Conservation (phyloP, 2,797 vertebrate genomes). For the Coregonus ussuriensis region DNA sequence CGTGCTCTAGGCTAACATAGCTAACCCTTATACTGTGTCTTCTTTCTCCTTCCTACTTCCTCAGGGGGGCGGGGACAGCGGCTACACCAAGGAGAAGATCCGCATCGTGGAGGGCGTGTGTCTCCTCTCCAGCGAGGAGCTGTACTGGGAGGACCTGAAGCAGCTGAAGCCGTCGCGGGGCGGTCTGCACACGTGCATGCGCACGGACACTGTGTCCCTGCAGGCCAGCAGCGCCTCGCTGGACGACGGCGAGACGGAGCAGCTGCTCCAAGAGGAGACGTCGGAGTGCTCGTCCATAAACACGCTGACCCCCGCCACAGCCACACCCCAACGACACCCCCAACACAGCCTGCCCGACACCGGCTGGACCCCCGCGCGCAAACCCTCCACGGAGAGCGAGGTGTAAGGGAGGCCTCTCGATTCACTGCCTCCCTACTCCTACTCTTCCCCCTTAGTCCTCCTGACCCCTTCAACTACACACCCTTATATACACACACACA, state of each 20-base stretch:
- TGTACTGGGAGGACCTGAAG: constrained; percentile 96
- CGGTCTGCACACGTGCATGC: constrained; percentile 95
- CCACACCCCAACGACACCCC: constrained; percentile 86
- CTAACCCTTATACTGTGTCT: constrained; percentile 6
- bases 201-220: constrained; percentile 95
- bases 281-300: constrained; percentile 95
- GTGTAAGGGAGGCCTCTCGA: constrained; percentile 75
- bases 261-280: constrained; percentile 93
- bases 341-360: constrained; percentile 89
- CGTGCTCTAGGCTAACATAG: background rate
- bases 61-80: constrained; percentile 85
- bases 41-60: constrained; percentile 37
- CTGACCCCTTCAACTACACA: background rate
- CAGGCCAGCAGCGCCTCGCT: constrained; percentile 95
- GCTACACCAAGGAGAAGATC: constrained; percentile 97
- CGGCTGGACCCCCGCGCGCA: constrained; percentile 89
- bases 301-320: constrained; percentile 82
- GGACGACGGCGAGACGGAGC: constrained; percentile 94
- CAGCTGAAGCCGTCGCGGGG: constrained; percentile 91
- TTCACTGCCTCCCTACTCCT: no score
- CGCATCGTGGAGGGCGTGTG: constrained; percentile 97
- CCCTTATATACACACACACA: constrained; percentile 28
- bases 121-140: constrained; percentile 89
- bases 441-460: background rate
- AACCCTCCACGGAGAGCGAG: constrained; percentile 92